Evolutionary conservation across 1,140 invertebrate genomes (phyloP), one percentile per base, ranked within the genome.

Genomic region (Carposina sasakii): DNA sequence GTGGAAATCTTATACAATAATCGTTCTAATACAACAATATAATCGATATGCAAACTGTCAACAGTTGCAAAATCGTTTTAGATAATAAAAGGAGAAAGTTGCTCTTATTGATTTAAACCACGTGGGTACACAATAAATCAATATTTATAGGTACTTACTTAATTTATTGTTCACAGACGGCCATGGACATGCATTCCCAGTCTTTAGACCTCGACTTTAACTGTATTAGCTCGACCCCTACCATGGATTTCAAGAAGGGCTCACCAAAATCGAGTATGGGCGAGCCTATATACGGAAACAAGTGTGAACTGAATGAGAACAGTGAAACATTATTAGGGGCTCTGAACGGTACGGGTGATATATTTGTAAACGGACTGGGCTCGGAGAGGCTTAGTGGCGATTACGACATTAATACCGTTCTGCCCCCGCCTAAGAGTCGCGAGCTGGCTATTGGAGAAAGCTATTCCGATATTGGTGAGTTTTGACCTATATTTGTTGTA

Each of bases 401-500:
- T 59, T 86, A 85, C 43, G 84, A 86, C 55, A 81, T 85, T 31
- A 79, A 82, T 50, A 77, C 67, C 3, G 83, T 85, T 6, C 60
- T 86, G 48, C 83, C 85, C 8, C 81, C 85, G 20, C 85, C 85
- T 30, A 85, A 85, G 48, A 85, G 67, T 40, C 57, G 85, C 45
- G 85, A 86, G 50, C 53, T 86, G 8, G 85, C 85, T 15, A 85
- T 86, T 48, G 85, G 85, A 34, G 85, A 86, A 63, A 85, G 83
- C 50, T 85, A 85, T 65, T 83, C 83, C n/a, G 85, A 85, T 71
- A 83, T 86, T 44, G 85, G 85, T 86, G 60, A 76, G 54, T 72
- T 76, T 51, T 66, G n/a, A n/a, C n/a, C n/a, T n/a, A n/a, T n/a
- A n/a, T n/a, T n/a, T n/a, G n/a, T n/a, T n/a, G n/a, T n/a, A n/a